Evolutionary conservation across 2,888 invertebrate genomes (phyloP).

Genomic region (Pterostichus madidus): DNA sequence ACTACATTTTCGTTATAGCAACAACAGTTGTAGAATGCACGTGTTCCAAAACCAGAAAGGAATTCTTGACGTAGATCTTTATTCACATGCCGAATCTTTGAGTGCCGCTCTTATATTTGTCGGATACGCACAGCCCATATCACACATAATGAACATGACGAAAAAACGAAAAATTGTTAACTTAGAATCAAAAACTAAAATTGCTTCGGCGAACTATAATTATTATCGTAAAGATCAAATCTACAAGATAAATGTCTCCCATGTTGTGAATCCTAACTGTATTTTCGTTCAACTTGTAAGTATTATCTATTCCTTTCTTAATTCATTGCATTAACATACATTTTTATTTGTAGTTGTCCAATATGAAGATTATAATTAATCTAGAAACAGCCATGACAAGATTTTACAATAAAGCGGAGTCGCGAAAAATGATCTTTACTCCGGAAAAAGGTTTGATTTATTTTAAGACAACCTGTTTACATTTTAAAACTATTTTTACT

Average conservation of each 20-base stretch:
- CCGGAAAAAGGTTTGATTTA: slow-evolving; percentile 71
- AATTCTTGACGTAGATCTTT: slow-evolving; percentile 76
- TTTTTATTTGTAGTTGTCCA: slow-evolving; percentile 70
- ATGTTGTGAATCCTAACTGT: slow-evolving; percentile 82
- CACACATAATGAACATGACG: neutral
- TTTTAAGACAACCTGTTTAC: neutral
- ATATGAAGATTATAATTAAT: slow-evolving; percentile 69
- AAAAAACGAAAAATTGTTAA: slow-evolving; percentile 2
- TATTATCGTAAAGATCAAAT: slow-evolving; percentile 75
- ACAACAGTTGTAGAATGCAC: slow-evolving; percentile 71
- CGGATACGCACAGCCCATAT: slow-evolving; percentile 68
- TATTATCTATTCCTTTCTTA: slow-evolving; percentile 19
- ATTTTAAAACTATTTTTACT: slow-evolving; percentile 1
- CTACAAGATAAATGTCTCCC: slow-evolving; percentile 80
- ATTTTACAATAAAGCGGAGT: slow-evolving; percentile 68
- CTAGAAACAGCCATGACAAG: slow-evolving; percentile 70
- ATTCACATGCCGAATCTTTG: slow-evolving; percentile 68
- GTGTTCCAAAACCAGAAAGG: slow-evolving; percentile 70
- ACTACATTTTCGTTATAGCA: slow-evolving; percentile 68
- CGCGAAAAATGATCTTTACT: slow-evolving; percentile 68
- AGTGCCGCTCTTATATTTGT: slow-evolving; percentile 69
- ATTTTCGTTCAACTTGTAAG: slow-evolving; percentile 84
- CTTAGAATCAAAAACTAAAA: slow-evolving; percentile 21
- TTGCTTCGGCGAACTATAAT: slow-evolving; percentile 67
- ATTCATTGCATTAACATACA: neutral